These are phyloP conservation scores for Laupala kohalensis DNA, from an alignment of 1,140 invertebrate genomes.

Conservation along the genomic window DNA sequence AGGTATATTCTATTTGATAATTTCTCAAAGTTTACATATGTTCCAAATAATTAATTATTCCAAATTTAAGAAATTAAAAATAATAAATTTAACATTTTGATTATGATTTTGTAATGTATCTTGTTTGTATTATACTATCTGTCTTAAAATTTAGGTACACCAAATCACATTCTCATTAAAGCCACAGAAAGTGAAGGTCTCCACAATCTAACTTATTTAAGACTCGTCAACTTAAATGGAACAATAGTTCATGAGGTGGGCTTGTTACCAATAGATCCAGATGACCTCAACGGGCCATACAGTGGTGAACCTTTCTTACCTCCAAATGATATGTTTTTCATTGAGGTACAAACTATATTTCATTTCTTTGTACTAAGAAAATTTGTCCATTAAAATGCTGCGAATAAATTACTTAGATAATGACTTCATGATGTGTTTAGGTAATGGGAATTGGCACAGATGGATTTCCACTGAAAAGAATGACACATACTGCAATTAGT, in stretches of 20 bases:
- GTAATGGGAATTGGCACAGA: slow-evolving; percentile 25
- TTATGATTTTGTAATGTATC: too few relatives aligned
- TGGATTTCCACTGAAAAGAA: slow-evolving; percentile 30
- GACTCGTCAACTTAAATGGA: slow-evolving; percentile 36
- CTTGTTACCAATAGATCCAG: slow-evolving; percentile 22
- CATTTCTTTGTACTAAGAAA: background rate
- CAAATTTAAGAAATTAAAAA: background rate
- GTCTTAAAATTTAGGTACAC: slow-evolving; percentile 28
- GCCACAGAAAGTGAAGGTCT: slow-evolving; percentile 28
- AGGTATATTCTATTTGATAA: too few relatives aligned
- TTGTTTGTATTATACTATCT: too few relatives aligned
- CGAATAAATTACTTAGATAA: too few relatives aligned
- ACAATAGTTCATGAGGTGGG: slow-evolving; percentile 28
- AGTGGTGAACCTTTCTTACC: slow-evolving; percentile 30
- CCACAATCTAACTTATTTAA: slow-evolving; percentile 29
- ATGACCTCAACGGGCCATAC: slow-evolving; percentile 27
- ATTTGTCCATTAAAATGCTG: background rate
- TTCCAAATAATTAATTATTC: background rate
- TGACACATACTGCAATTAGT: slow-evolving; percentile 31
- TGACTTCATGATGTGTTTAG: slow-evolving; percentile 18
- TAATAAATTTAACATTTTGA: too few relatives aligned
- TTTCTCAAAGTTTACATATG: too few relatives aligned
- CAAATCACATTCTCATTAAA: slow-evolving; percentile 36
- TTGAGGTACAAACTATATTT: slow-evolving; percentile 28
- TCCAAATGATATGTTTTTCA: slow-evolving; percentile 36